These are phyloP conservation scores for Thelaira solivaga DNA, from an alignment of 2,888 invertebrate species.

Conservation along the genomic window DNA sequence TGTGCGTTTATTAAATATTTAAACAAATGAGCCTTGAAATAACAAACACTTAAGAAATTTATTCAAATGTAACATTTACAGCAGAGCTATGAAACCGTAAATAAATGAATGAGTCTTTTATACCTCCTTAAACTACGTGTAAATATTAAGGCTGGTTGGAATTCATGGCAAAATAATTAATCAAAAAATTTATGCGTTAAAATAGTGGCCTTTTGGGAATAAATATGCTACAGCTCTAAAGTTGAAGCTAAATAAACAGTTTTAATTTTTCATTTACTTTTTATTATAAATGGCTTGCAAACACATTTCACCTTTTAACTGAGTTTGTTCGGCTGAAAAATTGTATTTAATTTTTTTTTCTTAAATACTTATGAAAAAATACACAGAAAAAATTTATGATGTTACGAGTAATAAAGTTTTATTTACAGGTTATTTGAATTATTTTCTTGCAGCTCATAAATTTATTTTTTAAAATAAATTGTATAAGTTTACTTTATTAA, in stretches of 20 bases:
- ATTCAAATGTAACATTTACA: background rate
- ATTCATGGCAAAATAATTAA: conserved; percentile 59
- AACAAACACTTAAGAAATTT: background rate
- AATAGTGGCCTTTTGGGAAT: conserved; percentile 54
- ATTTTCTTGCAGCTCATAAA: too few species aligned
- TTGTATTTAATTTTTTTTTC: background rate
- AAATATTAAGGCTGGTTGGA: background rate
- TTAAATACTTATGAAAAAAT: too few species aligned
- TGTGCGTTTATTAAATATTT: conserved; percentile 35
- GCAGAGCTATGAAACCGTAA: background rate
- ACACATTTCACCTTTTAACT: background rate
- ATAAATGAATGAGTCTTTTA: background rate
- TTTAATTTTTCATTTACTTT: background rate
- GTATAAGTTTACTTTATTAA: too few species aligned
- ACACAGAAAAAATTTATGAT: too few species aligned
- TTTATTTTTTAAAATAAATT: too few species aligned
- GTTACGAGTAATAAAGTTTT: too few species aligned
- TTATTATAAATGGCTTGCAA: background rate
- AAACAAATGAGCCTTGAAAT: conserved; percentile 30
- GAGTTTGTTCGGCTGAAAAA: background rate
- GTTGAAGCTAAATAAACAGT: background rate
- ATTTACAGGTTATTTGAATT: too few species aligned
- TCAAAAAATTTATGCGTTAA: conserved; percentile 56
- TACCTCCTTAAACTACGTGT: background rate
- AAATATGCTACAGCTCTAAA: background rate